A percentile compares a stretch with the other conserved stretches of the same genome.
These are phyloP conservation scores for Penaeus indicus DNA, from an alignment of 1,140 invertebrate species.

Conservation along the genomic window DNA sequence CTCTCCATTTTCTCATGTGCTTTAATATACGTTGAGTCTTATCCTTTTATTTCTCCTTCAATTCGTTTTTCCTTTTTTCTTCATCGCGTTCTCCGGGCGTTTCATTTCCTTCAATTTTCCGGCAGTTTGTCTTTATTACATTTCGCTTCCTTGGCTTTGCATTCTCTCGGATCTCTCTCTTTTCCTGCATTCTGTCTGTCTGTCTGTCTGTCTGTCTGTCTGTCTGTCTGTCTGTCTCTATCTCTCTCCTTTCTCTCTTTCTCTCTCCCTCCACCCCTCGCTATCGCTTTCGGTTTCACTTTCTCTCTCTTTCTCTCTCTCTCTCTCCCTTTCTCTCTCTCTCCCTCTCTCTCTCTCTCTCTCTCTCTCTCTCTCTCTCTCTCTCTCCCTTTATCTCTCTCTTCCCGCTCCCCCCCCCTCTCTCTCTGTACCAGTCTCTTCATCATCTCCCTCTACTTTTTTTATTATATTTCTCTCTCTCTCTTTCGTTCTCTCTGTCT, in stretches of 20 bases:
- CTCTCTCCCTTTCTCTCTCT: background rate
- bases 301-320: background rate
- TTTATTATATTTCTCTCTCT: too few species aligned
- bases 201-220: background rate
- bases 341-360: background rate
- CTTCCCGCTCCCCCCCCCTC: too few species aligned
- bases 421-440: too few species aligned
- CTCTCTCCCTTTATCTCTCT: too few species aligned
- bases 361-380: background rate
- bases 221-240: too few species aligned
- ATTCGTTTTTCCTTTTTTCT: background rate
- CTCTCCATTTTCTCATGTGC: background rate
- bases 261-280: slow-evolving; percentile 17
- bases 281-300: background rate
- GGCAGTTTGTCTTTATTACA: too few species aligned
- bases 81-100: background rate
- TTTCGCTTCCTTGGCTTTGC: too few species aligned
- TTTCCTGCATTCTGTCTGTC: background rate
- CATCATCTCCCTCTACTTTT: too few species aligned
- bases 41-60: background rate
- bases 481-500: too few species aligned
- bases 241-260: background rate
- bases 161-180: too few species aligned
- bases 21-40: background rate
- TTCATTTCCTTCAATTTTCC: background rate